Evolutionary conservation across 2,888 invertebrate genomes (phyloP), one percentile per base, ranked within the genome.

Genomic region (Cerceris rybyensis): DNA sequence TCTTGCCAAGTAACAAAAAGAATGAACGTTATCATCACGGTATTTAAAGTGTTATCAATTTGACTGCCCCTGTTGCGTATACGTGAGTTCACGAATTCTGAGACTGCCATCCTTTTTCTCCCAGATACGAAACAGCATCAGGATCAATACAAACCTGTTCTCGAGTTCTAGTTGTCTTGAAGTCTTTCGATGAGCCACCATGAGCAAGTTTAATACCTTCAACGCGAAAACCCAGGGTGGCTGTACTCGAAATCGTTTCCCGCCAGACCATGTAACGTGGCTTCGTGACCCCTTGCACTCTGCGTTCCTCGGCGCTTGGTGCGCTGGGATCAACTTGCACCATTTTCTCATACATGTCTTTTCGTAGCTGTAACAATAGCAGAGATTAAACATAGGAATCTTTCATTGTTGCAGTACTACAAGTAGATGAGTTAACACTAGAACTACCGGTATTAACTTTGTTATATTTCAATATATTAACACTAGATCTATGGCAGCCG

Each of bases 311-410:
- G 67, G 96, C 96, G 43, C 96, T 96, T 5, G 98, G 98, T 0
- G 98, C 98, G 83, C 94, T 94, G 2, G 96, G 95, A 92, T 98
- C 98, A 61, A 98, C 97, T 92, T 98, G 98, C 80, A 98, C 96
- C 98, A 98, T 98, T 93, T 98, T 98, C 88, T 98, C 98, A 91
- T 98, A 98, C 98, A 98, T 98, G 91, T 98, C 98, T 96, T 97
- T 92, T 11, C 92, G 86, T 46, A 92, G 76, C 91, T 91, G 84
- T 0, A 72, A 46, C 42, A n/a, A 60, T 52, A 68, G 6, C 39
- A n/a, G 14, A n/a, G 14, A 54, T 9, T 16, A 0, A 2, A 17
- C 0, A 57, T 6, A 0, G n/a, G 5, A n/a, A 7, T 28, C 28
- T 28, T 28, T 28, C 28, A 28, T 28, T 28, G 28, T 28, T 28